Base-by-base conservation (phyloP, 2,113 vertebrate genomes). In the Coptodon rendalli region DNA sequence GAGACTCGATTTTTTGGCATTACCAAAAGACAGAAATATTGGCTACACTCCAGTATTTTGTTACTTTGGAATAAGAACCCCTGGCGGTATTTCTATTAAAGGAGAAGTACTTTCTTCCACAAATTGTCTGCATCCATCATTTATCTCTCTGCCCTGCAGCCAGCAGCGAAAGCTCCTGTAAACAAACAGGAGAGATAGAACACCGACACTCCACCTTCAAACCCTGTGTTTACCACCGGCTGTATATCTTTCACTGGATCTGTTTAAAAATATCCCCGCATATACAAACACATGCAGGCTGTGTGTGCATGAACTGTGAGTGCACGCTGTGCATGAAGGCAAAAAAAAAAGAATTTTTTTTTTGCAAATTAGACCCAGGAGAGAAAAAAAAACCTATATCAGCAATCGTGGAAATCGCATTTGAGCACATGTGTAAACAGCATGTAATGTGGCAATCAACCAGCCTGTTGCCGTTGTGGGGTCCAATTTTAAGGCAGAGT, bases 221-320 rank as follows among this genome's bases (percentile, higher is more conserved):
- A 87, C 85, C 59, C 84, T 1, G 16, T 95, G 95, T 96, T 96
- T 96, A 96, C 93, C 87, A 73, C 87, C 54, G 31, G 86, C 93
- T 95, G 93, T 96, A 94, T 94, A 95, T 94, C 93, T 91, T 94
- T 88, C 88, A 48, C 84, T 84, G 89, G 87, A 71, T 92, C 87
- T 90, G 91, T 95, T 95, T 95, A 92, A 95, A 94, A 95, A 94
- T 92, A 94, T 85, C 90, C 89, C 86, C 9, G 3, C 86, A 89
- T 90, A 93, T 93, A 91, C 93, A 95, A 94, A 95, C 95, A 95
- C 93, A 76, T 48, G 86, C 7, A 63, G 81, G 84, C 89, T 59
- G 84, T 87, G 66, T 90, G 90, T 87, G 87, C 80, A 88, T 79
- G 86, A 83, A 63, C 82, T n/a, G 16, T 14, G 82, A 71, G 82